Base-by-base conservation (phyloP, 2,888 invertebrate genomes). In the Cataglyphis altisquamis region DNA sequence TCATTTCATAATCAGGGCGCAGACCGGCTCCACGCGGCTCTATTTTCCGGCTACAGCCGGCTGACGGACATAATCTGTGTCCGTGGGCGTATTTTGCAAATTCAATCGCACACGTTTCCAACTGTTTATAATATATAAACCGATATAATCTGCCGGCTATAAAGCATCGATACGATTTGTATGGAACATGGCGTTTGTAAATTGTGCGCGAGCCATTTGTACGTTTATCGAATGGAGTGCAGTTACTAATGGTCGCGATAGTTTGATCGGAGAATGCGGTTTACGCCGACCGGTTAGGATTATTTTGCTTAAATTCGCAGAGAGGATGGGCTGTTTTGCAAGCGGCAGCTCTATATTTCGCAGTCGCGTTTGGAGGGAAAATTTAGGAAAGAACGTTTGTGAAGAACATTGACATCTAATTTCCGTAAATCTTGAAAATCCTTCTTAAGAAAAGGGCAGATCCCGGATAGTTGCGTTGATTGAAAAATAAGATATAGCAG, bases 1-100 rank as follows among this genome's bases (percentile, higher is more conserved):
- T 92, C 93, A 92, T 94, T 93, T 93, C 93, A 93, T 93, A 93
- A 94, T 93, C 92, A 91, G 91, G 89, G 91, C 88, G 90, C 92
- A 92, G 93, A 92, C 92, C 92, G 92, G 91, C 92, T 93, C 91
- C 85, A 86, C 73, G 90, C 89, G 84, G 88, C 89, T 88, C 89
- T 90, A 91, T 91, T 90, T 91, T 90, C 89, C 88, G 87, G n/a
- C 88, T 87, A 86, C 86, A 84, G 86, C 73, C 86, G 87, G 81
- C 78, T 82, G 87, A 88, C 86, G 89, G 86, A 90, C 89, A 85
- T 89, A 89, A 89, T 87, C 78, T 83, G 84, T 82, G 83, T 78
- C 80, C 83, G 74, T 83, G 82, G 77, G 88, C 83, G 75, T 82
- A 84, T 87, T 86, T 84, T 84, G 86, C 81, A 88, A 89, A 89